Evolutionary conservation across 2,888 invertebrate genomes (phyloP).

Genomic region (Chorisops tibialis): DNA sequence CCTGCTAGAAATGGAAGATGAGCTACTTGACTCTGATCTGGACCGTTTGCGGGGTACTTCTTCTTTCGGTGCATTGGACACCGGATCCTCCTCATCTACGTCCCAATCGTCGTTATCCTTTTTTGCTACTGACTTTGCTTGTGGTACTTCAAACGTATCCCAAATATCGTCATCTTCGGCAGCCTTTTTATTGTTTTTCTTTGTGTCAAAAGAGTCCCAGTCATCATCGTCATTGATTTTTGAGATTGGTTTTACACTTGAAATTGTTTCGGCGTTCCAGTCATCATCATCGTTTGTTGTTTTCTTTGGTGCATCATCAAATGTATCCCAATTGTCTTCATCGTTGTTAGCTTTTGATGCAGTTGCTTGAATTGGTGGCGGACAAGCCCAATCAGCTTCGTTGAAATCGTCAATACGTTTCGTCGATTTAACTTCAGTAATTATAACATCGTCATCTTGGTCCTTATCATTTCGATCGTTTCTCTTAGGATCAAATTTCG

Average conservation of each 20-base stretch:
- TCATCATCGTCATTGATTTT: conserved; percentile 39
- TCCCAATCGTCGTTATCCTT: conserved; percentile 51
- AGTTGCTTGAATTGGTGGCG: not conserved
- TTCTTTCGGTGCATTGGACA: conserved; percentile 36
- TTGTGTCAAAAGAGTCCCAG: conserved; percentile 39
- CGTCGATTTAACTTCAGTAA: conserved; percentile 37
- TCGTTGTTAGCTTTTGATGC: conserved; percentile 25
- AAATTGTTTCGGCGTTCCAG: conserved; percentile 37
- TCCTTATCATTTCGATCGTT: conserved; percentile 37
- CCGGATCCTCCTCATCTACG: conserved; percentile 35
- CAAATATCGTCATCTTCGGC: conserved; percentile 34
- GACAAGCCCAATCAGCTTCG: conserved; percentile 18
- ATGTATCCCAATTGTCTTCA: conserved; percentile 31
- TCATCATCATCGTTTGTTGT: conserved; percentile 1
- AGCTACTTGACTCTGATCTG: conserved; percentile 35
- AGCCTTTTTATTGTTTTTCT: conserved; percentile 30
- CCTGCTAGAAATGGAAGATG: conserved; percentile 9
- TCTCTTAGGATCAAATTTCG: conserved; percentile 37
- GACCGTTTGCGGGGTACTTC: conserved; percentile 36
- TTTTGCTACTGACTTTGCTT: conserved; percentile 30
- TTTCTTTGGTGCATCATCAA: conserved; percentile 19
- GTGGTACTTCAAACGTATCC: not conserved
- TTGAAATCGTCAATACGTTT: conserved; percentile 19
- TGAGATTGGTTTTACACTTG: conserved; percentile 36
- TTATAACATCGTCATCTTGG: conserved; percentile 41